Conservation (phyloP, 2,113 vertebrate genomes). For the Ia io region DNA sequence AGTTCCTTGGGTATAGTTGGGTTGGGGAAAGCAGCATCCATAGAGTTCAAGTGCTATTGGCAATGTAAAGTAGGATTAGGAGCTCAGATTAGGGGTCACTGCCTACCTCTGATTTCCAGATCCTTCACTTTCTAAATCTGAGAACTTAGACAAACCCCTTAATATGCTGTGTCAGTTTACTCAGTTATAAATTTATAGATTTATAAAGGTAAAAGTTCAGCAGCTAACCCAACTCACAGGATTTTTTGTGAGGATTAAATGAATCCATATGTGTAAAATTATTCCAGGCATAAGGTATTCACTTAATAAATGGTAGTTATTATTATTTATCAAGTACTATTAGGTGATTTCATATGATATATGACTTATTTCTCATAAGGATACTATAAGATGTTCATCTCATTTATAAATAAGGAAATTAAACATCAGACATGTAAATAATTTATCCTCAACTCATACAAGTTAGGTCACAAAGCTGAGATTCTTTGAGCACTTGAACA, state of each 20-base stretch:
- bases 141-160: neutral
- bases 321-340: neutral
- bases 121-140: neutral
- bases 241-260: neutral
- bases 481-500: neutral
- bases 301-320: neutral
- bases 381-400: neutral
- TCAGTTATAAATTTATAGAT: neutral
- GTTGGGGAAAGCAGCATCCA: rapidly evolving
- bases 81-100: no score
- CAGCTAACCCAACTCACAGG: neutral
- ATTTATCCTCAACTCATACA: neutral
- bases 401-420: neutral
- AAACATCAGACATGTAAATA: neutral
- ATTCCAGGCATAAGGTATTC: neutral
- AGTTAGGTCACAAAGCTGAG: neutral
- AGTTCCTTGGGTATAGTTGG: neutral
- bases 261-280: neutral
- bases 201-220: neutral
- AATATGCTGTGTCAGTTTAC: neutral
- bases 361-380: neutral
- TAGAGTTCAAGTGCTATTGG: rapidly evolving
- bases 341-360: neutral
- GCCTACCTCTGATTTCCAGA: no score
- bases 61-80: neutral